Percentiles rank a stretch among this genome's conserved stretches.
phyloP scores from a whole-genome alignment of 2,797 vertebrate species.

The Percopsis omiscomaycus region DNA sequence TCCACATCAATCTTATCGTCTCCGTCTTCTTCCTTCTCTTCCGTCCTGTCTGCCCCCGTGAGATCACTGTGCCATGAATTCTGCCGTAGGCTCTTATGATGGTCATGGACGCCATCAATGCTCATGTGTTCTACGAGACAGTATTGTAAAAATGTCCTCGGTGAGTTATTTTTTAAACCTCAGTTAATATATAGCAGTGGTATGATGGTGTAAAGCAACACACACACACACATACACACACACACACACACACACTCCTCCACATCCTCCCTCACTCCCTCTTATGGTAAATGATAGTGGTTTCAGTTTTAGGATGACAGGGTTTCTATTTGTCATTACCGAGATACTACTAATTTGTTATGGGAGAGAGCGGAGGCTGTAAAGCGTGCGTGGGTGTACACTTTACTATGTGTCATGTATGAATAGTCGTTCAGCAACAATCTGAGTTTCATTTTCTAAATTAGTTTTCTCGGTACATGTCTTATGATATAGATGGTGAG shows the following conservation, averaged over 20 bases:
- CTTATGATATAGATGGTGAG: constrained; percentile 23
- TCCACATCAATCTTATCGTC: constrained; percentile 76
- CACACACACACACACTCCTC: not conserved
- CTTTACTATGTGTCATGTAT: constrained; percentile 18
- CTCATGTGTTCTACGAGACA: constrained; percentile 56
- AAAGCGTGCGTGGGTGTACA: constrained; percentile 14
- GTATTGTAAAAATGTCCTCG: too few relatives aligned
- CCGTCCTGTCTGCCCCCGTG: constrained; percentile 46
- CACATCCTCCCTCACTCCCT: constrained; percentile 57
- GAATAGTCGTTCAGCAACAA: constrained; percentile 6
- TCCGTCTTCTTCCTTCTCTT: constrained; percentile 47
- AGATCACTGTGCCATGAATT: constrained; percentile 50
- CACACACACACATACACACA: constrained; percentile 8
- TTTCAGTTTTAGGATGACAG: constrained; percentile 69
- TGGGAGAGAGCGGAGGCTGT: constrained; percentile 34
- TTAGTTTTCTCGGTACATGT: constrained; percentile 36
- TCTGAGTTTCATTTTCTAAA: constrained; percentile 38
- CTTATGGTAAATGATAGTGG: constrained; percentile 75
- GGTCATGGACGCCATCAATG: constrained; percentile 45
- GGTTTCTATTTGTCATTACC: constrained; percentile 65
- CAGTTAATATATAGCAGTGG: too few relatives aligned
- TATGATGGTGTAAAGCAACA: not conserved
- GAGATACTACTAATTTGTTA: constrained; percentile 51
- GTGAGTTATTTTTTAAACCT: too few relatives aligned
- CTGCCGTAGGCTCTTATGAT: constrained; percentile 55